Evolutionary conservation across 2,888 invertebrate species (phyloP), one percentile per base, ranked within the genome.

Genomic region (Lamellibrachia satsuma): DNA sequence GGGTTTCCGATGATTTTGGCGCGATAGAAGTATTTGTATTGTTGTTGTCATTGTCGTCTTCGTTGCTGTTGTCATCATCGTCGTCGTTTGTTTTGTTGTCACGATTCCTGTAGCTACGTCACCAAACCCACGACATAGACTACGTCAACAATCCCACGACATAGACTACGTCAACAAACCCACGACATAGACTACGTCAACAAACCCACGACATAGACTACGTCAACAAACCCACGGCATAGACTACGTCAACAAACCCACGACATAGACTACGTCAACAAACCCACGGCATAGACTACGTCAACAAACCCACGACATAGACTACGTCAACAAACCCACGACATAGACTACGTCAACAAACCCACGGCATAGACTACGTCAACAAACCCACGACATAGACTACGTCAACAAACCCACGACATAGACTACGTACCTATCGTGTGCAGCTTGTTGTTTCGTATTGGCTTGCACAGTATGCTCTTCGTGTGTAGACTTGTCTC

Each of bases 391-490:
- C 39, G 39, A 39, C 39, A 39, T 39, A 39, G 39, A 39, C 39
- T 15, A 75, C 75, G 75, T 75, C 75, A 75, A 75, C 75, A 75
- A 75, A 75, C 15, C 15, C 75, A 22, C n/a, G 75, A 75, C 75
- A n/a, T 52, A 75, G 22, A 39, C 15, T n/a, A 94, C 95, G 95
- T 94, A 97, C 97, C 97, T 92, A 97, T 97, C 51, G 96, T 97
- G 95, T 97, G 96, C 91, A 96, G 96, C 93, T 96, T 96, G 93
- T 96, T 95, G 95, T 97, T 97, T 60, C 97, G 95, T 90, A 97
- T 97, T 22, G 97, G 97, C 96, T 97, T 97, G 55, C 97, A 97
- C 52, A 97, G 95, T 6, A 97, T 95, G 22, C 96, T 97, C 91
- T 93, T 92, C 8, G 92, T 91, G 52, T 60, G 91, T 27, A 91